Evolutionary conservation across 2,113 vertebrate species (phyloP), one percentile per base, ranked within the genome.

Genomic region (Balaeniceps rex): DNA sequence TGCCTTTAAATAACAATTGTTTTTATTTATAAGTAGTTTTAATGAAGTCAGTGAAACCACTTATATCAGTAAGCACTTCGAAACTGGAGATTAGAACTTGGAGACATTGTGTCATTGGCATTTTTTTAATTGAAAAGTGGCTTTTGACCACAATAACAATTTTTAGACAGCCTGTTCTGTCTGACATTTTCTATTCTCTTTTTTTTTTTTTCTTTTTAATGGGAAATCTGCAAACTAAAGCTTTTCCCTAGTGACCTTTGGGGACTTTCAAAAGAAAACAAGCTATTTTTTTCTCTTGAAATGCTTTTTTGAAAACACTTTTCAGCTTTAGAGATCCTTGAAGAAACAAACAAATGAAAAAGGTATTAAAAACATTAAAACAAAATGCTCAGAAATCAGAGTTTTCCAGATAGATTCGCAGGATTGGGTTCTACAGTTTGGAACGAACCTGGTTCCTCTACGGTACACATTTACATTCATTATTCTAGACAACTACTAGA

Each of bases 91-190:
- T 68, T 58, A 84, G 28, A 82, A 75, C 29, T 88, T 25, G 52
- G 61, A 95, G 61, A 61, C 29, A 40, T 78, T 87, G 51, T 94
- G 69, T 89, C 91, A 75, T 8, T 84, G 55, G 10, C 14, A 70
- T 71, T 81, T 92, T 88, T 88, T 74, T 47, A 91, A 78, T 63
- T 64, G 83, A 94, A 85, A 92, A 86, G 79, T 83, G 66, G 44
- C 22, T 95, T 89, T 92, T 92, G 69, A 95, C 76, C 71, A 66
- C 83, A 96, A 86, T 44, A 88, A 57, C 47, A 79, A 66, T 64
- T 91, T 95, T 91, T 93, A 89, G 87, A 83, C 52, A 60, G 46
- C 8, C 33, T 84, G 10, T 66, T 88, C 51, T 83, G 26, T 54
- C 51, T 84, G 60, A 90, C 8, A 44, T 75, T 86, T 86, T 77